Conservation (phyloP, 2,113 vertebrate species). For the Centropus bengalensis region DNA sequence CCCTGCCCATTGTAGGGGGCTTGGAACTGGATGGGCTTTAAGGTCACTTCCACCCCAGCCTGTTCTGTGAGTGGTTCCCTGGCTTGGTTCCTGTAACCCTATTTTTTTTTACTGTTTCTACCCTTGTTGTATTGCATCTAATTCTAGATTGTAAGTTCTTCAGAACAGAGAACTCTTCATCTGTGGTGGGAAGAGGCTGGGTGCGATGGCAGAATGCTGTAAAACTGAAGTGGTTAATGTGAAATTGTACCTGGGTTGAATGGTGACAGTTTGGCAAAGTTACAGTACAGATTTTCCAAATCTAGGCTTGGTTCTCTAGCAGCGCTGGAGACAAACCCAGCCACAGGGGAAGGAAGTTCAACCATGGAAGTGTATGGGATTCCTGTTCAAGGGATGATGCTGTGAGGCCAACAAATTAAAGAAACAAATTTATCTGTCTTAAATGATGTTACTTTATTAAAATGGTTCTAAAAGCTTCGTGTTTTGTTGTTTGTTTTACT, state of each 20-base stretch:
- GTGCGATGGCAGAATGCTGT: neutral
- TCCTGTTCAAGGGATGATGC: neutral
- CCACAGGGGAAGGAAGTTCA: neutral
- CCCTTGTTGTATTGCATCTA: neutral
- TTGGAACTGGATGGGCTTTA: too few species aligned
- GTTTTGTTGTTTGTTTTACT: constrained; percentile 58
- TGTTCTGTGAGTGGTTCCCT: neutral
- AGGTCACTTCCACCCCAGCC: too few species aligned
- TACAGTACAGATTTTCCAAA: neutral
- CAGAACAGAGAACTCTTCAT: constrained; percentile 32
- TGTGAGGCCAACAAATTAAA: constrained; percentile 2
- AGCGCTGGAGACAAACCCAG: neutral
- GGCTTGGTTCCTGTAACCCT: neutral
- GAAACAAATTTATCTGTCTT: constrained; percentile 25
- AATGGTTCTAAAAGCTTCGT: constrained; percentile 48
- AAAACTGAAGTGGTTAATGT: neutral
- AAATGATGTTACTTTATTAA: constrained; percentile 55
- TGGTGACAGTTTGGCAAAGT: neutral
- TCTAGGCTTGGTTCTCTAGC: neutral
- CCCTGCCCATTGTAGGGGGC: too few species aligned
- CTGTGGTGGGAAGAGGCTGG: neutral
- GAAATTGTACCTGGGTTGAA: neutral
- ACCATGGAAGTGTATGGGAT: neutral
- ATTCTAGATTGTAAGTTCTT: constrained; percentile 61
- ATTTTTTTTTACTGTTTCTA: neutral